These are phyloP conservation scores for Eupsilia transversa DNA, from an alignment of 2,888 invertebrate species.

Conservation along the genomic window DNA sequence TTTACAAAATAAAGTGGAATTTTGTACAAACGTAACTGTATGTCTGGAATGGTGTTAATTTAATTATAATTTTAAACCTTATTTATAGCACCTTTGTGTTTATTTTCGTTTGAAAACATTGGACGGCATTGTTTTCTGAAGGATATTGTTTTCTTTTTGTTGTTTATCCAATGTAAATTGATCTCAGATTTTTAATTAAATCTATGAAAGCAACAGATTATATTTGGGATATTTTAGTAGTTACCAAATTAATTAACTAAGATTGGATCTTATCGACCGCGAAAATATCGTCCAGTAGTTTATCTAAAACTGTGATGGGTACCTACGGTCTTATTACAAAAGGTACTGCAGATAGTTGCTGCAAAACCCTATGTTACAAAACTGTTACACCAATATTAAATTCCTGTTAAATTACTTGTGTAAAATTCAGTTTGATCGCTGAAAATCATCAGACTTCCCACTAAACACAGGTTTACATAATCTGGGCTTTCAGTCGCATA, in stretches of 20 bases:
- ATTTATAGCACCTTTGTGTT: conserved; percentile 28
- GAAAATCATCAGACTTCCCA: background rate
- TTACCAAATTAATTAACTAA: background rate
- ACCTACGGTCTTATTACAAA: background rate
- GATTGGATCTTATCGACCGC: too few species aligned
- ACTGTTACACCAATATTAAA: conserved; percentile 5
- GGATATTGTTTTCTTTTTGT: conserved; percentile 32
- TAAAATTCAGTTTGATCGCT: conserved; percentile 12
- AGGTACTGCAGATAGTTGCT: background rate
- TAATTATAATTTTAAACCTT: conserved; percentile 55
- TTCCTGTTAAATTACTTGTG: background rate
- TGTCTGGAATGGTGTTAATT: conserved; percentile 36
- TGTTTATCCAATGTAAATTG: background rate
- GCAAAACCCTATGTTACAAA: background rate
- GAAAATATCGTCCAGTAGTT: background rate
- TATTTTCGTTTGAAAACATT: conserved; percentile 37
- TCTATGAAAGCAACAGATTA: background rate
- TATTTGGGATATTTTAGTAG: background rate
- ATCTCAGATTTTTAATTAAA: background rate
- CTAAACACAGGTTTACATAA: background rate
- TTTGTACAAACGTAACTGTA: background rate
- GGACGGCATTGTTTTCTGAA: conserved; percentile 16
- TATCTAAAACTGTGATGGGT: background rate
- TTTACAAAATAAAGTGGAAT: background rate
- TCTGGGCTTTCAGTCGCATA: background rate